Evolutionary conservation across 2,113 vertebrate species (phyloP).

Genomic region (mouse (Mus musculus)): DNA sequence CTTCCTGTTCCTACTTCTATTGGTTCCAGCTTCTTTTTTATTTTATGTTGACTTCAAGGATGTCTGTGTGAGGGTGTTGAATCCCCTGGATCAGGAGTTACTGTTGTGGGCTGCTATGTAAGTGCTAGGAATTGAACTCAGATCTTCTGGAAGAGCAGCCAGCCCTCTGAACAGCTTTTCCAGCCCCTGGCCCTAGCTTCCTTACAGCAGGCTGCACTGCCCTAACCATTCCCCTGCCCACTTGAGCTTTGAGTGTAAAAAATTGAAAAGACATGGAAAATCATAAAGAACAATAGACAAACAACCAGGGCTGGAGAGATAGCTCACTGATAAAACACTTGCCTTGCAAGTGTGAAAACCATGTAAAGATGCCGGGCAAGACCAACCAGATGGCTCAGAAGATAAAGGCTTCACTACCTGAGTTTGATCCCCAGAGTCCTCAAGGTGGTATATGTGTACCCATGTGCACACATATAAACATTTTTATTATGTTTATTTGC

Average conservation of each 20-base stretch:
- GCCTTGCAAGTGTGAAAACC: background rate
- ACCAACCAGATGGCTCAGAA: background rate
- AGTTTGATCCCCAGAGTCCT: background rate
- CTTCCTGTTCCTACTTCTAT: background rate
- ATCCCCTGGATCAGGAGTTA: no score
- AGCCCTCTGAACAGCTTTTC: background rate
- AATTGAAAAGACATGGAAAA: background rate
- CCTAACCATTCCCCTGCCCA: background rate
- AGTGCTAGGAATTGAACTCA: background rate
- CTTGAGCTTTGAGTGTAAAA: background rate
- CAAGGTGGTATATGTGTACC: background rate
- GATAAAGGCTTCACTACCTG: background rate
- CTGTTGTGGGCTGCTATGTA: no score
- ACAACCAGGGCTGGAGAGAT: background rate
- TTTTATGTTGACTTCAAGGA: no score
- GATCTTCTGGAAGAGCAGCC: background rate
- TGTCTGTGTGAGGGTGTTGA: no score
- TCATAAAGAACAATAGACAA: constrained; percentile 22
- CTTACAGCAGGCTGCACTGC: background rate
- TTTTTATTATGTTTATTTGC: background rate
- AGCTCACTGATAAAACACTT: background rate
- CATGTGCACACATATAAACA: background rate
- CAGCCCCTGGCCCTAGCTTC: background rate
- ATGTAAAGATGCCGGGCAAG: background rate
- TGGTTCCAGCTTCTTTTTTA: background rate